Evolutionary conservation across 1,140 invertebrate species (phyloP).

Genomic region (Eurosta solidaginis): DNA sequence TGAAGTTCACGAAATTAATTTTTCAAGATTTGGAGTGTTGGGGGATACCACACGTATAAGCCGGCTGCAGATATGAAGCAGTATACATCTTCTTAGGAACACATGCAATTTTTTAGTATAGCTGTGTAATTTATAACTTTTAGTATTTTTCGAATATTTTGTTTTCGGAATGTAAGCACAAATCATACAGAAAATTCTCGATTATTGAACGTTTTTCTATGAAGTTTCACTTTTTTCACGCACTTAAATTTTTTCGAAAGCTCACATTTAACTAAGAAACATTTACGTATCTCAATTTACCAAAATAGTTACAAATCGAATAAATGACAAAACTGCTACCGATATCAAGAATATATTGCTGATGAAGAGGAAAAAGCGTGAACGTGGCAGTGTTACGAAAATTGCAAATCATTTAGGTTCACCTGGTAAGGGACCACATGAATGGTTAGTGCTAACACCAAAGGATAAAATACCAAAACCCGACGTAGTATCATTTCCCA

Average conservation of each 20-base stretch:
- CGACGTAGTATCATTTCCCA: constrained; percentile 80
- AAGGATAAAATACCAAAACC: constrained; percentile 79
- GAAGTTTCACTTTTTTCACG: background rate
- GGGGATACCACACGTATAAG: no score
- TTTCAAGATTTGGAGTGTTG: no score
- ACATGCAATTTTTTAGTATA: no score
- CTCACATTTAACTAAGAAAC: background rate
- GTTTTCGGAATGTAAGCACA: no score
- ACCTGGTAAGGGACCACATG: constrained; percentile 69
- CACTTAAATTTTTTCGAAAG: background rate
- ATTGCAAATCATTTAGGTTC: constrained; percentile 78
- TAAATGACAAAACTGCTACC: constrained; percentile 65
- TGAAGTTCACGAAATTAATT: no score
- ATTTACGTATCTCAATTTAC: background rate
- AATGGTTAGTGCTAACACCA: constrained; percentile 82
- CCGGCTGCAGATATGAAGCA: no score
- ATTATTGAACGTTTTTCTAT: background rate
- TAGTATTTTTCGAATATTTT: no score
- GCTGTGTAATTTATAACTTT: no score
- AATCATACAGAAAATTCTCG: no score
- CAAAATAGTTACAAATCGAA: constrained; percentile 65
- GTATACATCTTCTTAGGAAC: no score
- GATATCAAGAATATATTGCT: constrained; percentile 67
- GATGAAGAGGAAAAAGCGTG: constrained; percentile 62
- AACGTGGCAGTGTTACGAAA: constrained; percentile 73